Evolutionary conservation across 1,140 invertebrate species (phyloP).

Genomic region (Panulirus ornatus): DNA sequence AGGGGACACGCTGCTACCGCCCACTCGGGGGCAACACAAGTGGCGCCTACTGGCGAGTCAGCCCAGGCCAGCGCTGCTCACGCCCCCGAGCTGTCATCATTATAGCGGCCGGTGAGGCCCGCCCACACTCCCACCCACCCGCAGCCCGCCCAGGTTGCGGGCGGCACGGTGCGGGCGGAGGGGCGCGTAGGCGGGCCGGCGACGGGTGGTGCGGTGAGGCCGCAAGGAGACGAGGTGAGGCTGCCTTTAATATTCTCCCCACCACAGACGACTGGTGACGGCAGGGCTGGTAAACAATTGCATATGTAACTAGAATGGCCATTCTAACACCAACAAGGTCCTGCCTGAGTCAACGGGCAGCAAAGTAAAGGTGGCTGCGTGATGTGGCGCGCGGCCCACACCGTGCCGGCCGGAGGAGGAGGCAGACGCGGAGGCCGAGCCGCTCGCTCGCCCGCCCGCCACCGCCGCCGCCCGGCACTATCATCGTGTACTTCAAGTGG

Average conservation of each 20-base stretch:
- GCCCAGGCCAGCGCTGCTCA: conserved; percentile 32
- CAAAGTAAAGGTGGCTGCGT: conserved; percentile 11
- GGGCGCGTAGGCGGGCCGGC: conserved; percentile 16
- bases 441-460: not conserved
- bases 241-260: conserved; percentile 16
- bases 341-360: conserved; percentile 16
- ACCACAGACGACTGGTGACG: conserved; percentile 38
- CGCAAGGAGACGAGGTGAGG: conserved; percentile 33
- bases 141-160: not conserved
- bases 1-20: not conserved
- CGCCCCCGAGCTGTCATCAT: conserved; percentile 12
- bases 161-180: not conserved
- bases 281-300: conserved; percentile 42
- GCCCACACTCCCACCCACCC: not conserved
- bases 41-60: conserved; percentile 35
- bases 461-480: not conserved
- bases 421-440: not conserved
- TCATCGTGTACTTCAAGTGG: conserved; percentile 36
- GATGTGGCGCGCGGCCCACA: not conserved
- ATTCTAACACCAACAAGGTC: conserved; percentile 31
- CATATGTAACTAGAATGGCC: conserved; percentile 51
- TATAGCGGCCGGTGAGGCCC: not conserved
- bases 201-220: conserved; percentile 16
- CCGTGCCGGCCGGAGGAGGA: not conserved
- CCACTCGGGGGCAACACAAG: conserved; percentile 47